Evolutionary conservation across 2,113 vertebrate species (phyloP), one percentile per base, ranked within the genome.

Genomic region (Amia ocellicauda): DNA sequence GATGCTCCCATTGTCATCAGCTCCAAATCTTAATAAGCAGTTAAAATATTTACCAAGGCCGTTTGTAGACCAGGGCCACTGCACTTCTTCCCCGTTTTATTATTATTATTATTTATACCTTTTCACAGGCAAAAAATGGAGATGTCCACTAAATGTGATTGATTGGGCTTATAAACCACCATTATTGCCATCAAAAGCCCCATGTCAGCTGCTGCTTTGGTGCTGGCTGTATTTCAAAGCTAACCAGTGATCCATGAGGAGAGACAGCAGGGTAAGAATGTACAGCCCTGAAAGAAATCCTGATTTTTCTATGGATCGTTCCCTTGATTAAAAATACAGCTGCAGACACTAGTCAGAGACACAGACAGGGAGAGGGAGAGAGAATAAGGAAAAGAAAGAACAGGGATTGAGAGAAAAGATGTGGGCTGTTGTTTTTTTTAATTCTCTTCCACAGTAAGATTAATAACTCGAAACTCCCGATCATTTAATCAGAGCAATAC

Each of bases 121-220:
- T 98, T 98, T 97, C 93, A 98, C 85, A 65, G 86, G 82, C 88
- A 91, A 94, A 92, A 95, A 98, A 96, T 96, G 92, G 93, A 98
- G 92, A 92, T 94, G 95, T 98, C 95, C 92, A 95, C 93, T 98
- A 97, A 98, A 98, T 92, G 95, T 98, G 95, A 99, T 99, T 96
- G 95, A 98, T 98, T 98, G 94, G 91, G 91, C 92, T 94, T 96
- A 96, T 97, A 98, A 99, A 97, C 93, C 91, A 90, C 92, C 93
- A 96, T 98, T 97, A 95, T 95, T 94, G 88, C 90, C 91, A 90
- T 94, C 93, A 93, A 93, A 89, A 90, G 84, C 92, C 92, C 86
- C 90, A 94, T 93, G 95, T 94, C 93, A 95, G 92, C 89, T 91
- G 86, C 86, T 86, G 90, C 92, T 91, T 94, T 98, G 98, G 94